A percentile compares a stretch with the other conserved stretches of the same genome.
Evolutionary conservation across 2,113 vertebrate species (phyloP).

Genomic region (Hippolais icterina): DNA sequence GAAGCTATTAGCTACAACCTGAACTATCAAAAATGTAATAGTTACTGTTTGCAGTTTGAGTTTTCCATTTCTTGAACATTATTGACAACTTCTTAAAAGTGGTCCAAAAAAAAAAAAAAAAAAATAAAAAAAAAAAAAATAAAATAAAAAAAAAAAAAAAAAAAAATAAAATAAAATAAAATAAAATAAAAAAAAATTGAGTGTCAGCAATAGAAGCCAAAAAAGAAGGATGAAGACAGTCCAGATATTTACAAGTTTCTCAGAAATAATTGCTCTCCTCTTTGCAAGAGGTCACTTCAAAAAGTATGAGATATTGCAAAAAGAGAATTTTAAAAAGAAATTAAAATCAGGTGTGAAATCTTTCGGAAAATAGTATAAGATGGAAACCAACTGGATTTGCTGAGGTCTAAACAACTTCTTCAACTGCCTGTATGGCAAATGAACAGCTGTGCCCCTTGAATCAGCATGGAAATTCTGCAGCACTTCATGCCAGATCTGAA

Average conservation of each 20-base stretch:
- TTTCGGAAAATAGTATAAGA: neutral
- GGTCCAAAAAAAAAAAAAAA: neutral
- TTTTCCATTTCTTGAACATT: neutral
- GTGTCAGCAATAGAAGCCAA: neutral
- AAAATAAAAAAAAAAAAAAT: no score
- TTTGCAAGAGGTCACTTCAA: neutral
- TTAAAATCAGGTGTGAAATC: neutral
- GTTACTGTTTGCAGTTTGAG: neutral
- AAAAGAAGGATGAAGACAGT: neutral
- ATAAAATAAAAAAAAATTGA: neutral
- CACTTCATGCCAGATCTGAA: slow-evolving; percentile 3
- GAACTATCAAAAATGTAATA: neutral
- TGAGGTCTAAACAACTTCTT: neutral
- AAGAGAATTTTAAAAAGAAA: neutral
- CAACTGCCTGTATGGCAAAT: neutral
- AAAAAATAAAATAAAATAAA: no score
- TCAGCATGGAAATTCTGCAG: neutral
- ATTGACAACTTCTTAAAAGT: neutral
- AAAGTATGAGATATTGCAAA: neutral
- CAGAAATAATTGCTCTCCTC: neutral
- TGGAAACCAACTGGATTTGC: neutral
- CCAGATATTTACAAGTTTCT: neutral
- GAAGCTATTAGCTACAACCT: neutral
- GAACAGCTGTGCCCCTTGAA: neutral
- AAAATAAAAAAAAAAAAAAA: no score